phyloP scores from a whole-genome alignment of 2,797 vertebrate species.

The Diglossa cyanea region DNA sequence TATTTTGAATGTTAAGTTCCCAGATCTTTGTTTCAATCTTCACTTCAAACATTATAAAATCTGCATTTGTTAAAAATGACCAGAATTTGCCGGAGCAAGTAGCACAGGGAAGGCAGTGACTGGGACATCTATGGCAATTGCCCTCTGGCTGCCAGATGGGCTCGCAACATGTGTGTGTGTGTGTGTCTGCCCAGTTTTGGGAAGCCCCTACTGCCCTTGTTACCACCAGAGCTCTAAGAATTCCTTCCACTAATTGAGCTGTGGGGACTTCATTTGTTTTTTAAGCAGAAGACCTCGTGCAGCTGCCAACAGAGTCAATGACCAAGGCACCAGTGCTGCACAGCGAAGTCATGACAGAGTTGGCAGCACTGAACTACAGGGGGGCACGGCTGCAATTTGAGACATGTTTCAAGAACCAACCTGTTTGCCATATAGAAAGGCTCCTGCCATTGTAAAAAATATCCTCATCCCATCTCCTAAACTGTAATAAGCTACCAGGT shows the following conservation, averaged over 20 bases:
- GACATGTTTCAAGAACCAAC: background rate
- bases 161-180: fast-evolving
- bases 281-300: background rate
- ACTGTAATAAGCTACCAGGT: background rate
- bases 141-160: background rate
- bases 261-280: background rate
- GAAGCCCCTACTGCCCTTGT: background rate
- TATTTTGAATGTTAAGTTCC: background rate
- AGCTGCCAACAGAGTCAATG: background rate
- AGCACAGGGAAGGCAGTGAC: background rate
- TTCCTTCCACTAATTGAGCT: background rate
- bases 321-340: background rate
- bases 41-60: background rate
- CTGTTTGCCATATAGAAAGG: background rate
- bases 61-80: background rate
- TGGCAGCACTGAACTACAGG: background rate
- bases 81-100: background rate
- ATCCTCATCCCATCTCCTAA: background rate
- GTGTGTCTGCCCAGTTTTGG: background rate
- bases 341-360: fast-evolving
- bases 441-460: background rate
- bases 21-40: background rate
- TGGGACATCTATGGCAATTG: background rate
- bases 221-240: background rate
- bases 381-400: background rate